A percentile compares a stretch with the other conserved stretches of the same genome.
Conservation (phyloP, 2,797 vertebrate genomes). For the Macroramphosus scolopax region DNA sequence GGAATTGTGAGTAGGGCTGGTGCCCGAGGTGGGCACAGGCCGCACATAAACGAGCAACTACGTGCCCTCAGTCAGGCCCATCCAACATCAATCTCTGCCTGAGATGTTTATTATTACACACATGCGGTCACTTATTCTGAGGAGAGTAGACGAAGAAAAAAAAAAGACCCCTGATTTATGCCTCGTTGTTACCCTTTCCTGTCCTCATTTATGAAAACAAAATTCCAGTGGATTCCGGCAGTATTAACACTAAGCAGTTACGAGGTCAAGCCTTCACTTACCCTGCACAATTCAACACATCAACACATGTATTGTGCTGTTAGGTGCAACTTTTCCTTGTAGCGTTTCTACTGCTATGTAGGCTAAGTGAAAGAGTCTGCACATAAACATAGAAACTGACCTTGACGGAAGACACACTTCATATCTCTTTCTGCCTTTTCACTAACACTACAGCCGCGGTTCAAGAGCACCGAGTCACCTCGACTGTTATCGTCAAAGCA, state of each 20-base stretch:
- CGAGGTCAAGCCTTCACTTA: constrained; percentile 66
- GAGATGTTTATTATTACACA: constrained; percentile 76
- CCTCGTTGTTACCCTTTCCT: constrained; percentile 68
- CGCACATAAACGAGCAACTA: constrained; percentile 52
- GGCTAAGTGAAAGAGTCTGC: constrained; percentile 23
- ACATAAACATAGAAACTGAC: constrained; percentile 47
- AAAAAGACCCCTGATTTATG: constrained; percentile 67
- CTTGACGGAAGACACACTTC: constrained; percentile 65
- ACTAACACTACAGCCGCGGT: constrained; percentile 54
- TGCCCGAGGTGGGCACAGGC: constrained; percentile 55
- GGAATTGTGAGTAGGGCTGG: constrained; percentile 69
- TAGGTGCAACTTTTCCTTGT: constrained; percentile 24
- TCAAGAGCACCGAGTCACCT: constrained; percentile 52
- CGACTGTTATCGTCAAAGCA: constrained; percentile 58
- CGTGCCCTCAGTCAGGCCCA: constrained; percentile 75
- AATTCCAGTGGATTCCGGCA: constrained; percentile 70
- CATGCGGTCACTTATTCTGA: constrained; percentile 63
- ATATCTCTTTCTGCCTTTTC: constrained; percentile 49
- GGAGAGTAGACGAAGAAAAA: constrained; percentile 24
- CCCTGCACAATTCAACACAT: constrained; percentile 48
- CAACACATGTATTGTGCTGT: constrained; percentile 6
- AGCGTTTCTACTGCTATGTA: constrained; percentile 7
- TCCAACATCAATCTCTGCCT: constrained; percentile 67
- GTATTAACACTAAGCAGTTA: constrained; percentile 64
- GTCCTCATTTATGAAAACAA: constrained; percentile 72